Evolutionary conservation across 2,888 invertebrate species (phyloP).

Genomic region (Uloborus plumipes): DNA sequence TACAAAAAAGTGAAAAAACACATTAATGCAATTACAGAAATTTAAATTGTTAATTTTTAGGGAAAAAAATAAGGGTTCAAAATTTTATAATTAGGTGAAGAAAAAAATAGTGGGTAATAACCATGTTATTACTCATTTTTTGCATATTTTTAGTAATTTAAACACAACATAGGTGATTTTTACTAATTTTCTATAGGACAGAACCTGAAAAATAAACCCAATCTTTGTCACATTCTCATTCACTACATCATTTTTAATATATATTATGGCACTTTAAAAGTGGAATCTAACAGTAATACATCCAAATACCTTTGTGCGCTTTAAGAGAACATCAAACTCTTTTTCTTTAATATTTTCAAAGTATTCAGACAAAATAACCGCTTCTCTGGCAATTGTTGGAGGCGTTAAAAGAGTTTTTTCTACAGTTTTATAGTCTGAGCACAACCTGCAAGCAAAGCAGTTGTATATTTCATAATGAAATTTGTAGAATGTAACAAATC

Average conservation of each 20-base stretch:
- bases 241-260: not conserved
- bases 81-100: too few species aligned
- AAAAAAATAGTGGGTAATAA: too few species aligned
- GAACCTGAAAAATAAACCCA: not conserved
- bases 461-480: too few species aligned
- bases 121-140: too few species aligned
- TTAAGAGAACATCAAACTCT: constrained; percentile 32
- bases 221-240: not conserved
- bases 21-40: too few species aligned
- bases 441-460: constrained; percentile 12
- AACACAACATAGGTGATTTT: too few species aligned
- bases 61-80: too few species aligned
- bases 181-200: not conserved
- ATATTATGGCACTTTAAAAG: not conserved
- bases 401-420: constrained; percentile 37
- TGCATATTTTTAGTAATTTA: too few species aligned
- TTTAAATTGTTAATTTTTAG: too few species aligned
- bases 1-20: too few species aligned
- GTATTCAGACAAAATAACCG: constrained; percentile 41
- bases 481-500: too few species aligned
- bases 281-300: not conserved
- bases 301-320: constrained; percentile 31
- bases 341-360: constrained; percentile 19
- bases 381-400: constrained; percentile 42
- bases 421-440: constrained; percentile 30